phyloP scores from a whole-genome alignment of 2,113 vertebrate species.

The Takifugu flavidus region DNA sequence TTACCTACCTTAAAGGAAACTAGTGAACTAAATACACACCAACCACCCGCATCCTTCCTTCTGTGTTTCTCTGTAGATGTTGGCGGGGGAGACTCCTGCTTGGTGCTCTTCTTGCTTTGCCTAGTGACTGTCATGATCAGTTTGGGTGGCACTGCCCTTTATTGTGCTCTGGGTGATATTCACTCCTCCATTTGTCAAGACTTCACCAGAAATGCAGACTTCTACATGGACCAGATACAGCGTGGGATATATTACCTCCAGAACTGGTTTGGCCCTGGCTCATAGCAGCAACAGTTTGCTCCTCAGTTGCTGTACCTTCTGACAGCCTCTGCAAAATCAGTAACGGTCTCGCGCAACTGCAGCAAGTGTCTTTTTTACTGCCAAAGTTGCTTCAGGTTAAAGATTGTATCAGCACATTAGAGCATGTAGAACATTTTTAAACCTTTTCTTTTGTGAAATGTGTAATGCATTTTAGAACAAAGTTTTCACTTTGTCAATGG shows the following conservation, averaged over 20 bases:
- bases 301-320: not conserved
- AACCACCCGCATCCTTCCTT: not conserved
- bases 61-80: constrained; percentile 78
- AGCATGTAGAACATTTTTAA: not conserved
- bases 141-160: constrained; percentile 92
- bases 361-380: constrained; percentile 28
- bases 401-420: no score
- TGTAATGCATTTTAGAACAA: not conserved
- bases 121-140: constrained; percentile 94
- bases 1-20: no score
- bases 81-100: constrained; percentile 86
- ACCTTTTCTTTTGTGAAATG: constrained; percentile 3
- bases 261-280: constrained; percentile 81
- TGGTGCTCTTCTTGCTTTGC: constrained; percentile 91
- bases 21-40: not conserved
- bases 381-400: not conserved
- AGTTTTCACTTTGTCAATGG: not conserved
- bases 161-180: constrained; percentile 90
- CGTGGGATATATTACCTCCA: constrained; percentile 82
- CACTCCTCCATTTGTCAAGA: constrained; percentile 92
- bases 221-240: constrained; percentile 86
- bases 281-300: constrained; percentile 64
- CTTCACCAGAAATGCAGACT: constrained; percentile 90
- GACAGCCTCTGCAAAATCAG: constrained; percentile 10
- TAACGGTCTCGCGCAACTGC: constrained; percentile 10